Conservation (phyloP, 2,797 vertebrate genomes). For the Macropus fuliginosus region DNA sequence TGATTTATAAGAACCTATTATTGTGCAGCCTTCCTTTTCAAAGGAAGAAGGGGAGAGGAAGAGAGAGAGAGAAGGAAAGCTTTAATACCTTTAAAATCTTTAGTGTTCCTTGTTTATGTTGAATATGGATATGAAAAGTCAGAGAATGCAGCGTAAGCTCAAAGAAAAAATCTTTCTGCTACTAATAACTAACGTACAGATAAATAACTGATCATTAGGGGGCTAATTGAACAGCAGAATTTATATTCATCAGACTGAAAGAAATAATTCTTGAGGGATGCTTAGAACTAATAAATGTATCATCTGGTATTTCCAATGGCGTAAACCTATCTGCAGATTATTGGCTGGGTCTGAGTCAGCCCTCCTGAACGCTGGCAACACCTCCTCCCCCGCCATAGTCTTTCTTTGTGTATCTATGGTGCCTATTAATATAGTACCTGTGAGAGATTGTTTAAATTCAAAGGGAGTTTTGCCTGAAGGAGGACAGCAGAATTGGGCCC, state of each 20-base stretch:
- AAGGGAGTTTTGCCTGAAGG: slow-evolving; percentile 77
- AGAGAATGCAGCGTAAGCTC: background rate
- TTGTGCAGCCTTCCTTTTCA: background rate
- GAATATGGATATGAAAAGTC: background rate
- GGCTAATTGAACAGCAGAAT: slow-evolving; percentile 28
- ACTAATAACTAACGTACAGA: background rate
- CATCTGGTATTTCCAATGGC: slow-evolving; percentile 50
- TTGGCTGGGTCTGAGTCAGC: slow-evolving; percentile 50
- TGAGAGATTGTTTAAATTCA: slow-evolving; percentile 70
- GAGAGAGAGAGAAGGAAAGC: background rate
- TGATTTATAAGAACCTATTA: background rate
- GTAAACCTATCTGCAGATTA: slow-evolving; percentile 41
- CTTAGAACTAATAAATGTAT: slow-evolving; percentile 34
- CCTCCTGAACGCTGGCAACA: slow-evolving; percentile 41
- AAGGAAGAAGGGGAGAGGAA: background rate
- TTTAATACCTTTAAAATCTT: background rate
- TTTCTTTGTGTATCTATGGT: slow-evolving; percentile 51
- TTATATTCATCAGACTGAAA: slow-evolving; percentile 20
- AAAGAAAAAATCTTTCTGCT: slow-evolving; percentile 20
- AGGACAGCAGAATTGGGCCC: slow-evolving; percentile 77
- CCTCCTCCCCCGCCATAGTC: background rate
- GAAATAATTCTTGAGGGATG: slow-evolving; percentile 41
- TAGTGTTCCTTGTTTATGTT: background rate
- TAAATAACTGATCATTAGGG: background rate
- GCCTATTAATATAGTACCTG: slow-evolving; percentile 61